phyloP scores from a whole-genome alignment of 2,888 invertebrate species.

The Octodonta nipae region DNA sequence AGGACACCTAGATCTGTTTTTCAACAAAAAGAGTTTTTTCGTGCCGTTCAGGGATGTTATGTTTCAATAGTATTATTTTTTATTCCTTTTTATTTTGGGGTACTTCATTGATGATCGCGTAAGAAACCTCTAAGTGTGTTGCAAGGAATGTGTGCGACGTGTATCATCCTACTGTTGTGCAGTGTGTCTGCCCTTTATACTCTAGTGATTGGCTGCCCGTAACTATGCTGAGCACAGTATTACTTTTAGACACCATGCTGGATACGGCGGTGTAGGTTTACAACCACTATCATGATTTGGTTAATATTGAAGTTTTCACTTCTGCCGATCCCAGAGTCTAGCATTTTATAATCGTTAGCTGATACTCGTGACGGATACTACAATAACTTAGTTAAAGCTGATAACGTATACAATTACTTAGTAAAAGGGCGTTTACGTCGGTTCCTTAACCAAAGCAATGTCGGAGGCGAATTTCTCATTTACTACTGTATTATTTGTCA shows the following conservation, averaged over 20 bases:
- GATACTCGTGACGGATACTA: too few species aligned
- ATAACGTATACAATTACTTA: constrained; percentile 89
- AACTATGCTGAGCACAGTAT: too few species aligned
- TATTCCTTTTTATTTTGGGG: constrained; percentile 90
- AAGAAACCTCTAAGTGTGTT: constrained; percentile 17
- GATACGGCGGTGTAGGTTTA: constrained; percentile 96
- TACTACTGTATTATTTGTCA: constrained; percentile 56
- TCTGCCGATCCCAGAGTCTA: too few species aligned
- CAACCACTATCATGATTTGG: constrained; percentile 95
- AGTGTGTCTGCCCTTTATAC: constrained; percentile 94
- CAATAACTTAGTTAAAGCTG: constrained; percentile 88
- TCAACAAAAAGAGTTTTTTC: constrained; percentile 93
- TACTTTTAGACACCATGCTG: constrained; percentile 83
- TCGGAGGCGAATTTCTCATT: constrained; percentile 82
- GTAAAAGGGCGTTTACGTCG: constrained; percentile 77
- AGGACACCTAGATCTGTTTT: constrained; percentile 83
- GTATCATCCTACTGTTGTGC: constrained; percentile 51
- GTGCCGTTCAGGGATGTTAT: constrained; percentile 90
- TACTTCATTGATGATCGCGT: too few species aligned
- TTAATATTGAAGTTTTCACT: constrained; percentile 89
- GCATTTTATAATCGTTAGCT: too few species aligned
- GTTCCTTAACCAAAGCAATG: constrained; percentile 74
- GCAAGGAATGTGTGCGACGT: background rate
- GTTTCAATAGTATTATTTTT: constrained; percentile 92
- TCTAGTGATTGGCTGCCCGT: too few species aligned